phyloP scores from a whole-genome alignment of 2,113 vertebrate genomes.

The Procavia capensis region DNA sequence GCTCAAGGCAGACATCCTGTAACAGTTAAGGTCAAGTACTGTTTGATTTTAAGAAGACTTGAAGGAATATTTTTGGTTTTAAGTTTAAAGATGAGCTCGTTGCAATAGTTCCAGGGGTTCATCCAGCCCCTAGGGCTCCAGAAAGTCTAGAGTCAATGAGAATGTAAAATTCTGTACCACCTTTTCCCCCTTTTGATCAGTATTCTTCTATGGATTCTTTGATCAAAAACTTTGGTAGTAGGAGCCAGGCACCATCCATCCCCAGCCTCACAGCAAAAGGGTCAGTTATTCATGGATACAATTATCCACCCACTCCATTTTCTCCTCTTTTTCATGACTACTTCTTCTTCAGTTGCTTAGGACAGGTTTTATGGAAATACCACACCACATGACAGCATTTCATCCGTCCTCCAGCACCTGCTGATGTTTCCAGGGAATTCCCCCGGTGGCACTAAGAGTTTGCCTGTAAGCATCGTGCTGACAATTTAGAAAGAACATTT shows the following conservation, averaged over 20 bases:
- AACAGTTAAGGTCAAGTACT: too few species aligned
- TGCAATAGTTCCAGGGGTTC: neutral
- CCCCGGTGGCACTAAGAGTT: neutral
- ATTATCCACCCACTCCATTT: neutral
- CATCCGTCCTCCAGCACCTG: rapidly evolving
- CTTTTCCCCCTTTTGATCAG: neutral
- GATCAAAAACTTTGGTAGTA: too few species aligned
- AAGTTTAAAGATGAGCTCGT: neutral
- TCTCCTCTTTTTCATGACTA: neutral
- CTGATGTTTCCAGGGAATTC: too few species aligned
- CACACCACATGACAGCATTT: rapidly evolving
- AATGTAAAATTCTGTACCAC: neutral
- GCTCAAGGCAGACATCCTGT: too few species aligned
- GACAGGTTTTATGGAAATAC: neutral
- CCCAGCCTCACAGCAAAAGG: neutral
- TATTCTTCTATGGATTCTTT: neutral
- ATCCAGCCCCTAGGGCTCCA: neutral
- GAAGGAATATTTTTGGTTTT: too few species aligned
- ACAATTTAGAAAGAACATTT: neutral
- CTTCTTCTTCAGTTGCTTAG: neutral
- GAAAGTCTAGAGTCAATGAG: neutral
- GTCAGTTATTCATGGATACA: neutral
- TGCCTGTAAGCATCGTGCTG: neutral
- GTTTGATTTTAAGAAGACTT: too few species aligned
- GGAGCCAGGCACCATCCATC: neutral